Percentiles rank a stretch among this genome's conserved stretches.
phyloP scores from a whole-genome alignment of 2,888 invertebrate genomes.

The Pasiphila rectangulata region DNA sequence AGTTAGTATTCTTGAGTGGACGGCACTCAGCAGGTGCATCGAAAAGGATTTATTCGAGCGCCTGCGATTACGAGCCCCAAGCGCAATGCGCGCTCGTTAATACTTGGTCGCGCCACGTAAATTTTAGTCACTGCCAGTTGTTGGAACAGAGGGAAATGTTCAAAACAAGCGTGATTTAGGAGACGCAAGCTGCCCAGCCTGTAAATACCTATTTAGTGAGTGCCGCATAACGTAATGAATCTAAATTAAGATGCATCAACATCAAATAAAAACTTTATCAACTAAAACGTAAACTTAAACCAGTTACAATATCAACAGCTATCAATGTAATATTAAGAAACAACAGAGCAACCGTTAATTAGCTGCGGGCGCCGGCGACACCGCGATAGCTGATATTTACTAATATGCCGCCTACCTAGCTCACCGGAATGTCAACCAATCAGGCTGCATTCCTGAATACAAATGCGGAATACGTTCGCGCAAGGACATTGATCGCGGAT shows the following conservation, averaged over 20 bases:
- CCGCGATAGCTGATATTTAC: constrained; percentile 64
- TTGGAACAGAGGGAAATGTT: constrained; percentile 71
- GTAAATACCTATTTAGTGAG: constrained; percentile 9
- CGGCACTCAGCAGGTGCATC: constrained; percentile 69
- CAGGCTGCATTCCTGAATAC: constrained; percentile 72
- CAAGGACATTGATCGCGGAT: constrained; percentile 59
- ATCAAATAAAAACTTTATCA: constrained; percentile 4
- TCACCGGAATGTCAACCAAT: constrained; percentile 69
- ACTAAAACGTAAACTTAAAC: constrained; percentile 1
- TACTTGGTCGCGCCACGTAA: constrained; percentile 78
- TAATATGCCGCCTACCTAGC: constrained; percentile 64
- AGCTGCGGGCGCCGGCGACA: constrained; percentile 60
- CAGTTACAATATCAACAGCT: background rate
- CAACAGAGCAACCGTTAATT: constrained; percentile 52
- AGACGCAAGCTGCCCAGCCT: constrained; percentile 53
- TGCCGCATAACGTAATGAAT: constrained; percentile 26
- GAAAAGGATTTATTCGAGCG: constrained; percentile 74
- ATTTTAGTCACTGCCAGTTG: constrained; percentile 79
- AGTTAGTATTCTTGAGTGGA: constrained; percentile 34
- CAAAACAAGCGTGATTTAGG: constrained; percentile 76
- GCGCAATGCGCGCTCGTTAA: constrained; percentile 75
- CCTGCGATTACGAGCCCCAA: constrained; percentile 62
- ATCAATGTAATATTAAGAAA: constrained; percentile 30
- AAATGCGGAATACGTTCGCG: constrained; percentile 58
- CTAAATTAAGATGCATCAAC: constrained; percentile 28